Percentiles rank a stretch among this genome's conserved stretches.
Conservation (phyloP, 1,140 invertebrate species). For the Amyelois transitella region DNA sequence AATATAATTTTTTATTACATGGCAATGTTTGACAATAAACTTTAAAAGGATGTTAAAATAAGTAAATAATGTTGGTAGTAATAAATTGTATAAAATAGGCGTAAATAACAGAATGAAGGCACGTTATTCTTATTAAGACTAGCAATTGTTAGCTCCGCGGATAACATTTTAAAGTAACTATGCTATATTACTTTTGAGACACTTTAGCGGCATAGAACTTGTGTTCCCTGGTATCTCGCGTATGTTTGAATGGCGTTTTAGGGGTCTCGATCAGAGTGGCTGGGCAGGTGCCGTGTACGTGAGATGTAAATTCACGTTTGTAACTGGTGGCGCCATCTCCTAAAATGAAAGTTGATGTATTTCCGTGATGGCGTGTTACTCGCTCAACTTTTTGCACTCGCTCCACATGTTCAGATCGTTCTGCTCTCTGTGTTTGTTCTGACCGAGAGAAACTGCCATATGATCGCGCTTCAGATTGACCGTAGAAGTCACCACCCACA, state of each 20-base stretch:
- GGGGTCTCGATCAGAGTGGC: slow-evolving; percentile 83
- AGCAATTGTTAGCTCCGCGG: slow-evolving; percentile 40
- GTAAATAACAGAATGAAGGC: slow-evolving; percentile 27
- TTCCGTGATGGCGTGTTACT: slow-evolving; percentile 75
- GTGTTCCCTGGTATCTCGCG: slow-evolving; percentile 86
- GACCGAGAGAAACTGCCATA: slow-evolving; percentile 80
- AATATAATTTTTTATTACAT: slow-evolving; percentile 64
- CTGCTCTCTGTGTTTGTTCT: slow-evolving; percentile 64
- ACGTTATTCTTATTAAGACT: slow-evolving; percentile 45
- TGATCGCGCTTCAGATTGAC: slow-evolving; percentile 75
- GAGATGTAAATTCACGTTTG: slow-evolving; percentile 83
- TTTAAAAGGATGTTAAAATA: slow-evolving; percentile 9
- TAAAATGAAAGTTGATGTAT: slow-evolving; percentile 82
- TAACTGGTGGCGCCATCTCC: slow-evolving; percentile 83
- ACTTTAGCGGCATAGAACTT: slow-evolving; percentile 85
- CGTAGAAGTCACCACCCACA: slow-evolving; percentile 82
- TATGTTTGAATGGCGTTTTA: slow-evolving; percentile 85
- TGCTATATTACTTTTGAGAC: slow-evolving; percentile 37
- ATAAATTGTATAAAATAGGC: slow-evolving; percentile 21
- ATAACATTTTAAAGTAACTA: slow-evolving; percentile 16
- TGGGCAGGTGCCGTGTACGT: slow-evolving; percentile 84
- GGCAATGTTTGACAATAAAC: slow-evolving; percentile 59
- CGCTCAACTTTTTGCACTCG: slow-evolving; percentile 63
- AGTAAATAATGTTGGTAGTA: slow-evolving; percentile 7
- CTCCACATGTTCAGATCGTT: slow-evolving; percentile 65